Evolutionary conservation across 1,140 invertebrate species (phyloP), one percentile per base, ranked within the genome.

Genomic region (Andricus grossulariae): DNA sequence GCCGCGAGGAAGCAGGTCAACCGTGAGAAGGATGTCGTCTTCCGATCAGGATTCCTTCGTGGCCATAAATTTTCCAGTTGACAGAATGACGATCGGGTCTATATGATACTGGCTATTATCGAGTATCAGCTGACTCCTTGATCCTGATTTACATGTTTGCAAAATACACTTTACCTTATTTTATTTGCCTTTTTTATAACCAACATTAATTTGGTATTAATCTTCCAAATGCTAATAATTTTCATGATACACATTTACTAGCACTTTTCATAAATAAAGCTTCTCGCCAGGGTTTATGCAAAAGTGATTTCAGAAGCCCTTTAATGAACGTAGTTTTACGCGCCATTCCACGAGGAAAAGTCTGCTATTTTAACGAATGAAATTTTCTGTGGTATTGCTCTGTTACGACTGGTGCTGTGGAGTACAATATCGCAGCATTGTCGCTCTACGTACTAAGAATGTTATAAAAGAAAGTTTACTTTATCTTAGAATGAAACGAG

Each of bases 1-100:
- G 18, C 19, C 13, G 3, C 7, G 54, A 19, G 52, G 6, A n/a
- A 75, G 71, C 71, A 73, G 72, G 78, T 79, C 74, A 79, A 70
- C 50, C 55, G 49, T 39, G 50, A 73, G 50, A 74, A 72, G 74
- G 57, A 75, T 39, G 49, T 71, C 71, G 71, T 55, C 50, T 77
- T 52, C 71, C 73, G 71, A 73, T 73, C 57, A 52, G 78, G 70
- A 79, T 76, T 55, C 72, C 75, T 79, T 60, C 60, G 71, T 52
- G 71, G 54, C 66, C 55, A 79, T 79, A 79, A 79, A 76, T 79
- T 60, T 66, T 71, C 55, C 16, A n/a, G 50, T 60, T 79, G 78
- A 79, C 71, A 76, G 55, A 57, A 73, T 73, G 70, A 73, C 74
- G 57, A 79, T 75, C 19, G 50, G 71, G 54, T 76, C 71, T 66